phyloP scores from a whole-genome alignment of 2,113 vertebrate genomes.

The Rhynchomys soricoides region DNA sequence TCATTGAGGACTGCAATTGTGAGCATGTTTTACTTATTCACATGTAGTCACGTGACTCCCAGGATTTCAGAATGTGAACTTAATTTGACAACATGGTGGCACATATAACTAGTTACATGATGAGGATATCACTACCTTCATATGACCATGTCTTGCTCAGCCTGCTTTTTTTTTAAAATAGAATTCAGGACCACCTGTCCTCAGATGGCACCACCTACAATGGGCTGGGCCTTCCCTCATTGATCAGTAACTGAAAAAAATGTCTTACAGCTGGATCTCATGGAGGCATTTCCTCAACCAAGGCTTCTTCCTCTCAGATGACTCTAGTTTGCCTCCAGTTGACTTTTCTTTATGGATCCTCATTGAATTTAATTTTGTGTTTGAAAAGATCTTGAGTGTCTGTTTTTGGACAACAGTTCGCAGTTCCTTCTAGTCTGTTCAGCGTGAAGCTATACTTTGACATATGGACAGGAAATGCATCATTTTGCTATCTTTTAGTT shows the following conservation, averaged over 20 bases:
- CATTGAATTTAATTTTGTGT: not conserved
- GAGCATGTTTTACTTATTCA: not conserved
- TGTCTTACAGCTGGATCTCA: no score
- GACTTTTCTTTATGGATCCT: not conserved
- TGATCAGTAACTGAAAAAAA: no score
- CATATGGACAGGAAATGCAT: conserved; percentile 46
- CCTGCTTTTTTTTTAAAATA: no score
- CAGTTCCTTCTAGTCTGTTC: conserved; percentile 19
- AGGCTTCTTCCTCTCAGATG: no score
- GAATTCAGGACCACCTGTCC: no score
- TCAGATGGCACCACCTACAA: no score
- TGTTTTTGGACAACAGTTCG: conserved; percentile 45
- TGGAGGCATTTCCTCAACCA: no score
- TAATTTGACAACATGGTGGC: not conserved
- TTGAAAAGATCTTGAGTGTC: conserved; percentile 32
- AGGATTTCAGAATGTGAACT: not conserved
- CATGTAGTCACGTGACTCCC: not conserved
- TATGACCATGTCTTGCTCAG: not conserved
- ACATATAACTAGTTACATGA: not conserved
- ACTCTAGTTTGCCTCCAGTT: no score
- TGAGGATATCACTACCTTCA: not conserved
- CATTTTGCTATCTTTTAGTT: conserved; percentile 54
- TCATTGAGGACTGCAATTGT: not conserved
- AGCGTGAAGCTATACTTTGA: conserved; percentile 63
- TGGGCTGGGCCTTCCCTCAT: no score